These are phyloP conservation scores for Listronotus oregonensis DNA, from an alignment of 1,140 invertebrate genomes.

Conservation along the genomic window DNA sequence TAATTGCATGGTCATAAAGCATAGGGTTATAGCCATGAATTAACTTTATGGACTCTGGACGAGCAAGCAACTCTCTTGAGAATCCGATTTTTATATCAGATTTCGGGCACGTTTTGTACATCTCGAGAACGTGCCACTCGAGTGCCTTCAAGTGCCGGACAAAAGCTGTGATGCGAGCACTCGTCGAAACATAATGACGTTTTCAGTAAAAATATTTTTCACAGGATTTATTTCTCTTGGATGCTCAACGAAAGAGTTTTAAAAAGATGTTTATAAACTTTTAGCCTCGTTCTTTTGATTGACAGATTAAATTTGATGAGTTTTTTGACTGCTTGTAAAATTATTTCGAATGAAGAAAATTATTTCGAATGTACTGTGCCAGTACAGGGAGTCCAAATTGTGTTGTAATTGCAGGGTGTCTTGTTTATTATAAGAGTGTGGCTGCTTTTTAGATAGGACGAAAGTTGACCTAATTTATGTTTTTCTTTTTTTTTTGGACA, in stretches of 20 bases:
- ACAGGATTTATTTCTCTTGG: conserved; percentile 14
- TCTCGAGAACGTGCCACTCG: conserved; percentile 46
- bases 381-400: too few relatives aligned
- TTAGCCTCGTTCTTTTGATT: conserved; percentile 7
- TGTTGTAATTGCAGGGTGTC: too few relatives aligned
- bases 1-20: conserved; percentile 37
- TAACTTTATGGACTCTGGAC: conserved; percentile 44
- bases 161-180: conserved; percentile 23
- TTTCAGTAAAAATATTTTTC: conserved; percentile 37
- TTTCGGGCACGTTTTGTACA: conserved; percentile 50
- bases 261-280: neutral
- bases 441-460: too few relatives aligned
- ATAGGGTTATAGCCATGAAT: conserved; percentile 42
- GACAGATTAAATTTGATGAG: neutral
- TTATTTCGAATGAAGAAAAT: too few relatives aligned
- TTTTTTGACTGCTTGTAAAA: too few relatives aligned
- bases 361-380: too few relatives aligned
- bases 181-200: conserved; percentile 37
- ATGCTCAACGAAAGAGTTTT: conserved; percentile 7
- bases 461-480: too few relatives aligned
- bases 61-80: conserved; percentile 40
- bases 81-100: conserved; percentile 50
- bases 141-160: conserved; percentile 36
- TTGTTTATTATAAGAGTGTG: too few relatives aligned
- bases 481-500: too few relatives aligned